phyloP scores from a whole-genome alignment of 2,888 invertebrate genomes.

The Ypsolopha scabrella region DNA sequence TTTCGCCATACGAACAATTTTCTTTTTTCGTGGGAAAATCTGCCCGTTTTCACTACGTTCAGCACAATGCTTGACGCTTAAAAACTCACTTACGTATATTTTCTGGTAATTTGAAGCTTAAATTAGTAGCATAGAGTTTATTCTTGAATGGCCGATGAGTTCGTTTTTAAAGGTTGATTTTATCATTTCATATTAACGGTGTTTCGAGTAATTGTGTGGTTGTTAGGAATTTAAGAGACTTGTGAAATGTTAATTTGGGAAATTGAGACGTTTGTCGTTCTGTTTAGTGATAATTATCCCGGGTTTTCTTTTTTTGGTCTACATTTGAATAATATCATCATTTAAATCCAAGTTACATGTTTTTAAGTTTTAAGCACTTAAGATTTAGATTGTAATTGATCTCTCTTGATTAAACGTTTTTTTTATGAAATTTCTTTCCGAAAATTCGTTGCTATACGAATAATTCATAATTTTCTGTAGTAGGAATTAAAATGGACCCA shows the following conservation, averaged over 20 bases:
- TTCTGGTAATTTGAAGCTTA: slow-evolving; percentile 17
- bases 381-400: too few relatives aligned
- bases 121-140: slow-evolving; percentile 8
- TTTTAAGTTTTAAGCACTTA: too few relatives aligned
- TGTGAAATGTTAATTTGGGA: slow-evolving; percentile 12
- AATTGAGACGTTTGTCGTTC: slow-evolving; percentile 4
- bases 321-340: too few relatives aligned
- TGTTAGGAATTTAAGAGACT: slow-evolving; percentile 9
- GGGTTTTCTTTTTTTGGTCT: background rate
- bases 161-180: slow-evolving; percentile 9
- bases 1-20: slow-evolving; percentile 53
- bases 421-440: too few relatives aligned
- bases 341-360: too few relatives aligned
- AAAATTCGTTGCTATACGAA: too few relatives aligned
- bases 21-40: slow-evolving; percentile 65
- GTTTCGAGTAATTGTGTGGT: slow-evolving; percentile 27
- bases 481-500: too few relatives aligned
- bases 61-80: slow-evolving; percentile 33
- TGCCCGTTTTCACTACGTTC: slow-evolving; percentile 45
- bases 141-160: slow-evolving; percentile 11
- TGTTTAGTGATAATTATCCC: background rate
- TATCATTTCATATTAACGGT: slow-evolving; percentile 28
- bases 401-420: too few relatives aligned
- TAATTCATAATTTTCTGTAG: too few relatives aligned
- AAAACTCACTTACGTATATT: slow-evolving; percentile 15